Conservation (phyloP, 2,113 vertebrate species). For the Oostethus manadensis region DNA sequence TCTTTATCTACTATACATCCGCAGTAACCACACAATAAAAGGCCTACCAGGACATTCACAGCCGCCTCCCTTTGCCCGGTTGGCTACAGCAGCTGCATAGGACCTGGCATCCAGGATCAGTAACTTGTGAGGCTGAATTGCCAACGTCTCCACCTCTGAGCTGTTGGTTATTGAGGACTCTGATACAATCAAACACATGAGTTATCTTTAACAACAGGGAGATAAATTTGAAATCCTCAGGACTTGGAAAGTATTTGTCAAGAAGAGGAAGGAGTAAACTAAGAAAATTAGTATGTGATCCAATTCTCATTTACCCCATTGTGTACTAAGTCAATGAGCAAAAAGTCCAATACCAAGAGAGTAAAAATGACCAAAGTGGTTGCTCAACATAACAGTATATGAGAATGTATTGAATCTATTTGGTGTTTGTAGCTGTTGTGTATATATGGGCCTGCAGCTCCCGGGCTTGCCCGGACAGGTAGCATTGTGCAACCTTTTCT, state of each 20-base stretch:
- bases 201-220: neutral
- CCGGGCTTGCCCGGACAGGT: slow-evolving; percentile 19
- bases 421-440: neutral
- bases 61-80: slow-evolving; percentile 95
- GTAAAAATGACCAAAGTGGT: too few species aligned
- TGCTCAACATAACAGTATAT: too few species aligned
- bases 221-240: neutral
- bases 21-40: neutral
- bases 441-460: slow-evolving; percentile 10
- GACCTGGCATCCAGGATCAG: slow-evolving; percentile 92
- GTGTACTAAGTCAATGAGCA: too few species aligned
- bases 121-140: slow-evolving; percentile 86
- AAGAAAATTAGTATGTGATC: too few species aligned
- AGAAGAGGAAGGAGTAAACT: neutral
- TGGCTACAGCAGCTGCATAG: slow-evolving; percentile 93
- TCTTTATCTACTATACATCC: slow-evolving; percentile 10
- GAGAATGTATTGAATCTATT: neutral
- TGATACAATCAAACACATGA: slow-evolving; percentile 47
- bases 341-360: too few species aligned
- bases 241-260: neutral
- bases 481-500: slow-evolving; percentile 21
- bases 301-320: too few species aligned
- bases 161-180: slow-evolving; percentile 88
- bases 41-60: slow-evolving; percentile 90
- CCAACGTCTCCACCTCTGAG: slow-evolving; percentile 81